Evolutionary conservation across 1,140 invertebrate species (phyloP).

Genomic region (Ephestia elutella): DNA sequence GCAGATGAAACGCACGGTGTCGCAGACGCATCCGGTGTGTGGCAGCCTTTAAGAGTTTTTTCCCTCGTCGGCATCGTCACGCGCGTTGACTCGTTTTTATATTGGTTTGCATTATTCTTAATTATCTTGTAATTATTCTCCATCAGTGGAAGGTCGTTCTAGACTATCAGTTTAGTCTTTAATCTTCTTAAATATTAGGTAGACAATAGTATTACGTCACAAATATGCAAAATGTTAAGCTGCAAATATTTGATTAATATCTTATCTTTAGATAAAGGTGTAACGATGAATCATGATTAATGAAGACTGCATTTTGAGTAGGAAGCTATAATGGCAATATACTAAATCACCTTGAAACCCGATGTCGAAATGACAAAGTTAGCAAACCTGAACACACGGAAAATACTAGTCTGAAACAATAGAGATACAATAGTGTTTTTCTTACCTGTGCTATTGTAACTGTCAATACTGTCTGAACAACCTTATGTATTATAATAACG

Average conservation of each 20-base stretch:
- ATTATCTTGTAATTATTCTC: conserved; percentile 42
- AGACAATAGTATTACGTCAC: neutral
- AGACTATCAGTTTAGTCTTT: conserved; percentile 11
- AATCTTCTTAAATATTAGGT: neutral
- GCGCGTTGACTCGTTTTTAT: conserved; percentile 59
- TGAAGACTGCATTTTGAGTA: conserved; percentile 22
- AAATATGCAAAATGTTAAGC: conserved; percentile 4
- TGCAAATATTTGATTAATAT: conserved; percentile 17
- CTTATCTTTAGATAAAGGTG: neutral
- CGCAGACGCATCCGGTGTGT: too few relatives aligned
- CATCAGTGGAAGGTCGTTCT: conserved; percentile 30
- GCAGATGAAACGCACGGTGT: too few relatives aligned
- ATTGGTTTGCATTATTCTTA: conserved; percentile 44
- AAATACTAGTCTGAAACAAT: conserved; percentile 5
- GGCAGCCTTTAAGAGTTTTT: conserved; percentile 53
- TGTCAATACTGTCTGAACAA: too few relatives aligned
- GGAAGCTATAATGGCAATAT: conserved; percentile 21
- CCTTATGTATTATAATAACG: too few relatives aligned
- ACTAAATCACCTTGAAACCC: conserved; percentile 24
- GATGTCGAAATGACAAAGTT: conserved; percentile 5
- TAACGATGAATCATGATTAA: neutral
- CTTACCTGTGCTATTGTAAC: too few relatives aligned
- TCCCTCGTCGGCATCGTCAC: conserved; percentile 44
- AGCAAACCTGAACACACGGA: conserved; percentile 2
- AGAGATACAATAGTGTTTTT: neutral